These are phyloP conservation scores for Podarcis raffonei DNA, from an alignment of 2,113 vertebrate species.

Conservation along the genomic window DNA sequence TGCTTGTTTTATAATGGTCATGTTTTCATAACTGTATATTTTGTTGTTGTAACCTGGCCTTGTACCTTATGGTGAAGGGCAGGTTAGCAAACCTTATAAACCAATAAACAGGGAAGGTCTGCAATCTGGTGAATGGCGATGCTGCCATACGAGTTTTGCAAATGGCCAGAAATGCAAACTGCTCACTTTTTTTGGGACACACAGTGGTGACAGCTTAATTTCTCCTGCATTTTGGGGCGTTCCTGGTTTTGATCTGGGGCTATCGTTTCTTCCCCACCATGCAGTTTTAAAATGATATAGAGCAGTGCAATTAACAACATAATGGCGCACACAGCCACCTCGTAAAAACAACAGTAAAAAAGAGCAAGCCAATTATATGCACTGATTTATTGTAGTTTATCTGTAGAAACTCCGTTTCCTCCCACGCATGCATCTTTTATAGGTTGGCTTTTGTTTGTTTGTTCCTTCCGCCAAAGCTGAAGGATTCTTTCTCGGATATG, in stretches of 20 bases:
- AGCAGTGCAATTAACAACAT: neutral
- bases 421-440: neutral
- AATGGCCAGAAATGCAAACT: too few relatives aligned
- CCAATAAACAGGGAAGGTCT: neutral
- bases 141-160: neutral
- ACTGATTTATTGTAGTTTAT: neutral
- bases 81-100: too few relatives aligned
- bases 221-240: too few relatives aligned
- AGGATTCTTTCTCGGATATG: neutral
- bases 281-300: neutral
- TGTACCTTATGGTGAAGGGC: too few relatives aligned
- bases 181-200: too few relatives aligned
- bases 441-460: neutral
- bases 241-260: too few relatives aligned
- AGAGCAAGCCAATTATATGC: neutral
- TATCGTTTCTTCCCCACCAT: neutral
- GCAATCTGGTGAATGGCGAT: neutral
- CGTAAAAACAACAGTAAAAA: neutral
- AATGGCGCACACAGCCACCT: neutral
- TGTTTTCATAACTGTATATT: too few relatives aligned
- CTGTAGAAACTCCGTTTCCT: constrained; percentile 45
- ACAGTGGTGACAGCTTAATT: too few relatives aligned
- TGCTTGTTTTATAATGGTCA: too few relatives aligned
- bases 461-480: neutral
- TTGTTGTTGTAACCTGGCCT: too few relatives aligned